Base-by-base conservation (phyloP, 2,888 invertebrate species). In the Formica aserva region DNA sequence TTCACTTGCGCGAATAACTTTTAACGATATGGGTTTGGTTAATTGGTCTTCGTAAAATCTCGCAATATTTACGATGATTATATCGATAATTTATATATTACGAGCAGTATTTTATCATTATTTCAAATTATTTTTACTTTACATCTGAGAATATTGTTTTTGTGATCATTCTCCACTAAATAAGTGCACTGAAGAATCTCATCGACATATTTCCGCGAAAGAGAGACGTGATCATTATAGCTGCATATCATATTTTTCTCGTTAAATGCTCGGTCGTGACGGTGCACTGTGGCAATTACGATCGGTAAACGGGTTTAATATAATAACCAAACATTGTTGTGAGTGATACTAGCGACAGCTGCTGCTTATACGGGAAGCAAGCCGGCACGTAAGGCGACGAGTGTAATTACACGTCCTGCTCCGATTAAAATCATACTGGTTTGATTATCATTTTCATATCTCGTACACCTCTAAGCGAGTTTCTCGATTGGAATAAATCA, bases 331-430 rank as follows among this genome's bases (percentile, higher is more conserved):
- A 82, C 74, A 84, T 82, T 82, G 82, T 84, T 69, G 82, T 69
- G 75, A 84, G 55, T 69, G 83, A 81, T 78, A 82, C 52, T 52
- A 57, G 29, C 78, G 66, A 75, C 84, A 82, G 74, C 82, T 84
- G 84, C 82, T 69, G 52, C 67, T 60, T 72, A 48, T 69, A 67
- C 75, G 63, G 69, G 57, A 84, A 84, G 63, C 75, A 74, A 84
- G 69, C 57, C 84, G 41, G 63, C 84, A 69, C 82, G 69, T 69
- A 82, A 74, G 60, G 82, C 75, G 69, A 84, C 55, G 82, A 75
- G 72, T 83, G 82, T 89, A 89, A 89, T 89, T 89, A 85, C 82
- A 84, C 77, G 86, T 88, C 86, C 78, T 67, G 82, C 63, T 75
- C 83, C 76, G 69, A 65, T 86, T 87, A 75, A 85, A 87, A 84